Percentiles rank a stretch among this genome's conserved stretches.
These are phyloP conservation scores for Tachina grossa DNA, from an alignment of 2,888 invertebrate genomes.

Conservation along the genomic window DNA sequence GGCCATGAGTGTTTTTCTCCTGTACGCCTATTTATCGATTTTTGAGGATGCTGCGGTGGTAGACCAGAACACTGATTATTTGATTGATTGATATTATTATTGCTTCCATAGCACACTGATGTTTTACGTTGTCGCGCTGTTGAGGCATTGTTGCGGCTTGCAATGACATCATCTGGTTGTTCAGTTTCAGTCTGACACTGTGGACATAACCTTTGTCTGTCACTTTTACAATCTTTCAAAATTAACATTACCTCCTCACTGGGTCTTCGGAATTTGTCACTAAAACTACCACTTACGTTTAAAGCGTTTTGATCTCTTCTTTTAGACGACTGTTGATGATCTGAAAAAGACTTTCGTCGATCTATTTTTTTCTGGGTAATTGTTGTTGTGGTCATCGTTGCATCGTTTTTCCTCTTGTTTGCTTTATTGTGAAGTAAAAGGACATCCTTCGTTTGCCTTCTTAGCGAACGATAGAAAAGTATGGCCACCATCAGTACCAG, in stretches of 20 bases:
- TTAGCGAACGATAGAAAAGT: conserved; percentile 79
- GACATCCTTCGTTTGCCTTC: conserved; percentile 77
- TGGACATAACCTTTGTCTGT: conserved; percentile 22
- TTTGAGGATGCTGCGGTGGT: conserved; percentile 50
- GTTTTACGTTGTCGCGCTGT: conserved; percentile 78
- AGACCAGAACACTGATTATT: conserved; percentile 49
- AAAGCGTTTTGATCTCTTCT: background rate
- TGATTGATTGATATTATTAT: conserved; percentile 71
- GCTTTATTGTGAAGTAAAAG: conserved; percentile 66
- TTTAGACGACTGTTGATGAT: conserved; percentile 70
- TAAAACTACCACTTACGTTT: conserved; percentile 80
- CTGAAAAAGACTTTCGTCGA: conserved; percentile 86
- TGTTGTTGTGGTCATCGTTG: conserved; percentile 23
- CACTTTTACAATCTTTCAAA: conserved; percentile 83
- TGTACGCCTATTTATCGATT: conserved; percentile 73
- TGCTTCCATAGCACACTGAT: conserved; percentile 81
- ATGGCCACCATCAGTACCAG: conserved; percentile 79
- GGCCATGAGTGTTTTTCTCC: conserved; percentile 82
- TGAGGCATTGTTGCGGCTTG: conserved; percentile 9
- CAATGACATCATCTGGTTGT: background rate
- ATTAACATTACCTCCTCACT: conserved; percentile 89
- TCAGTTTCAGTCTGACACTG: background rate
- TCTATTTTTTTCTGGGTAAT: conserved; percentile 74
- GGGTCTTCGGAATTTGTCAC: conserved; percentile 84
- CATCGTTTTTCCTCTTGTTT: conserved; percentile 50